phyloP scores from a whole-genome alignment of 2,113 vertebrate genomes.

The Nerophis lumbriciformis region DNA sequence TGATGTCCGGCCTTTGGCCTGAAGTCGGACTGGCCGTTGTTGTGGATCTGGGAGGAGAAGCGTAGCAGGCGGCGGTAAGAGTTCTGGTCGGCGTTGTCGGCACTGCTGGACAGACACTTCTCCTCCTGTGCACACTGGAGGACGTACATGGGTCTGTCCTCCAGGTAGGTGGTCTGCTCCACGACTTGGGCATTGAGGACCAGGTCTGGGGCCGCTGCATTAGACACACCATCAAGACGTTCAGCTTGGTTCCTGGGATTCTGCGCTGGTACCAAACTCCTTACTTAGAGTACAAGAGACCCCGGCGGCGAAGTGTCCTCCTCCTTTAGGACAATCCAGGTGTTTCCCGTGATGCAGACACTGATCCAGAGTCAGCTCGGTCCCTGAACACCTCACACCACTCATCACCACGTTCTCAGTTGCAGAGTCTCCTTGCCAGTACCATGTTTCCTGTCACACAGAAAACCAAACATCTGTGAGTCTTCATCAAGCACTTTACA shows the following conservation, averaged over 20 bases:
- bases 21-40: conserved; percentile 90
- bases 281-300: conserved; percentile 90
- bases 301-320: conserved; percentile 80
- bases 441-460: conserved; percentile 85
- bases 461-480: background rate
- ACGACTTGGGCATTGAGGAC: conserved; percentile 85
- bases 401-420: conserved; percentile 84
- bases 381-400: conserved; percentile 90
- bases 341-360: conserved; percentile 82
- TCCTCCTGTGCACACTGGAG: conserved; percentile 92
- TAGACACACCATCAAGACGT: background rate
- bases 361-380: conserved; percentile 87
- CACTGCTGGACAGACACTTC: conserved; percentile 81
- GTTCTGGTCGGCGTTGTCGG: conserved; percentile 54
- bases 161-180: conserved; percentile 89
- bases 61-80: conserved; percentile 88
- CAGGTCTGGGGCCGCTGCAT: conserved; percentile 87
- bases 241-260: background rate
- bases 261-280: conserved; percentile 22
- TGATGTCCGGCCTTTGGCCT: conserved; percentile 83
- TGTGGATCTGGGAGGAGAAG: conserved; percentile 96
- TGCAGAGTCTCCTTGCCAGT: conserved; percentile 78
- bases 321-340: conserved; percentile 78
- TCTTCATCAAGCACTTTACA: background rate
- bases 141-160: conserved; percentile 89